Conservation (phyloP, 2,113 vertebrate genomes). For the Calcarius ornatus region DNA sequence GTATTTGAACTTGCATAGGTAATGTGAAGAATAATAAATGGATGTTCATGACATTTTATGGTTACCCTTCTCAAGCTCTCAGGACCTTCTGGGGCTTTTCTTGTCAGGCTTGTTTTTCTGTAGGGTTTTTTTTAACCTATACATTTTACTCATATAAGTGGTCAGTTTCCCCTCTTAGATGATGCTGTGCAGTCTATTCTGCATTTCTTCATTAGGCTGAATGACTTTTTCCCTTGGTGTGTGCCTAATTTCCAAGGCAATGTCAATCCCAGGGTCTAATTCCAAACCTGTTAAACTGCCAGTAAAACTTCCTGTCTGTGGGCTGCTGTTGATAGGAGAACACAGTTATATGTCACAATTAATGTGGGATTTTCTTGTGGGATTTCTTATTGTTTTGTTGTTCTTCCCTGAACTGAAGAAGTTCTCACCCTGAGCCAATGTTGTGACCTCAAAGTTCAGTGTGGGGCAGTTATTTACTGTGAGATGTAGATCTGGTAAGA, state of each 20-base stretch:
- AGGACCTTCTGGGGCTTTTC: background rate
- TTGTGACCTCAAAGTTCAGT: background rate
- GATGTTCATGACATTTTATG: background rate
- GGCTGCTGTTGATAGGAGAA: background rate
- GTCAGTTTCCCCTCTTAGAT: background rate
- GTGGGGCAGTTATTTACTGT: background rate
- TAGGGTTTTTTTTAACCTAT: rapidly evolving
- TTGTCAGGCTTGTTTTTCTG: background rate
- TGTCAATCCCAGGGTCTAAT: background rate
- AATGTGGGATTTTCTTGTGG: background rate
- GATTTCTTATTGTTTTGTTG: background rate
- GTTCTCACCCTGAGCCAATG: background rate
- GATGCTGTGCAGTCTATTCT: background rate
- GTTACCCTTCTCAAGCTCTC: background rate
- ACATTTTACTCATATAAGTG: background rate
- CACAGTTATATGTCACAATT: background rate
- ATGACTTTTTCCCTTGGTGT: background rate
- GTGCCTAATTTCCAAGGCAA: background rate
- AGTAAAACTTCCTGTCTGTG: background rate
- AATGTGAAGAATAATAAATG: background rate
- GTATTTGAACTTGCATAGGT: background rate
- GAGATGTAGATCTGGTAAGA: background rate
- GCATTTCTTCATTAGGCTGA: background rate
- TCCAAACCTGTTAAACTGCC: background rate
- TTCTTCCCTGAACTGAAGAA: background rate